phyloP scores from a whole-genome alignment of 2,797 vertebrate species.

The Huso huso region DNA sequence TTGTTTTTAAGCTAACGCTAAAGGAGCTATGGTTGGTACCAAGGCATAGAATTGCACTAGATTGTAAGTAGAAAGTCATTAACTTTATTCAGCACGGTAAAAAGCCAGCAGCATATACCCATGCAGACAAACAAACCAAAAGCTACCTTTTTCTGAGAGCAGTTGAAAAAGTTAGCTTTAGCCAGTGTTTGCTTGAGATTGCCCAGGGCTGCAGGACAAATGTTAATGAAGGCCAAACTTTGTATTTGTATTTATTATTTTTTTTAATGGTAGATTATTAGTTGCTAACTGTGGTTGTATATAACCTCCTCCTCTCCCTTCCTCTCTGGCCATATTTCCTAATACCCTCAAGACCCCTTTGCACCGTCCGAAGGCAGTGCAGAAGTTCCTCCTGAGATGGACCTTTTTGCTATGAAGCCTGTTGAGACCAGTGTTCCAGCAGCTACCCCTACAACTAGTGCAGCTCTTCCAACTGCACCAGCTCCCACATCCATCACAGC shows the following conservation, averaged over 20 bases:
- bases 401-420: slow-evolving; percentile 98
- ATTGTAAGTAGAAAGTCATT: slow-evolving; percentile 23
- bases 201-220: slow-evolving; percentile 30
- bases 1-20: slow-evolving; percentile 3
- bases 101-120: slow-evolving; percentile 14
- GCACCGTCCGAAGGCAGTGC: slow-evolving; percentile 90
- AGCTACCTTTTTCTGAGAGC: slow-evolving; percentile 7
- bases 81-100: slow-evolving; percentile 28
- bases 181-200: slow-evolving; percentile 6
- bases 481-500: slow-evolving; percentile 55
- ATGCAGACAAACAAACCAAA: slow-evolving; percentile 10
- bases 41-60: slow-evolving; percentile 13
- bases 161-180: slow-evolving; percentile 10
- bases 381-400: slow-evolving; percentile 86
- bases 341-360: slow-evolving; percentile 81
- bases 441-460: slow-evolving; percentile 76
- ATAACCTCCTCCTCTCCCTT: slow-evolving; percentile 28
- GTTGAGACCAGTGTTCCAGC: slow-evolving; percentile 68
- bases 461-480: slow-evolving; percentile 65
- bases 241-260: slow-evolving; percentile 36
- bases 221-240: slow-evolving; percentile 27
- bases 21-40: slow-evolving; percentile 14
- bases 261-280: slow-evolving; percentile 2
- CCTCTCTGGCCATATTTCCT: slow-evolving; percentile 36
- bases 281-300: slow-evolving; percentile 13